These are phyloP conservation scores for Hippocampus barbouri DNA, from an alignment of 2,113 vertebrate genomes.

Conservation along the genomic window DNA sequence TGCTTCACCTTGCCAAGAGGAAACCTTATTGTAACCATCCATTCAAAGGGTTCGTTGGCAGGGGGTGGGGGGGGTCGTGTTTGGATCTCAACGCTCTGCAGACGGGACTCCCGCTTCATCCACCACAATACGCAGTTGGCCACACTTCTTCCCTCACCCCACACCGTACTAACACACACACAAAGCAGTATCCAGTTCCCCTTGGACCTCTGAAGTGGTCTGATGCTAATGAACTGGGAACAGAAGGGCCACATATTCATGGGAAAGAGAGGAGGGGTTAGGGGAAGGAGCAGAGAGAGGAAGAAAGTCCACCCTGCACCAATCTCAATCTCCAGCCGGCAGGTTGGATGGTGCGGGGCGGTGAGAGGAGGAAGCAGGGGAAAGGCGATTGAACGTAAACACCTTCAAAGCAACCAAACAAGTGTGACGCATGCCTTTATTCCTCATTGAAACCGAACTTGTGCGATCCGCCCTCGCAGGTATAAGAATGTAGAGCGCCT, in stretches of 20 bases:
- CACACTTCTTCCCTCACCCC: constrained; percentile 3
- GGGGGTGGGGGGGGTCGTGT: neutral
- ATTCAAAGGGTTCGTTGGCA: neutral
- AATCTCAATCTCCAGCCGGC: constrained; percentile 22
- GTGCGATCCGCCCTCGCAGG: constrained; percentile 63
- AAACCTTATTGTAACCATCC: neutral
- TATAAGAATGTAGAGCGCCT: constrained; percentile 91
- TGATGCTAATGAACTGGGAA: constrained; percentile 60
- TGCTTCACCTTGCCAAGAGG: neutral
- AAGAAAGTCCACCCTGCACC: constrained; percentile 31
- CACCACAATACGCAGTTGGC: constrained; percentile 20
- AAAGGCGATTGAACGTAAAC: constrained; percentile 8
- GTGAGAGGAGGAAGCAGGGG: neutral
- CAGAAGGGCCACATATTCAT: constrained; percentile 65
- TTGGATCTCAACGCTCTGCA: neutral
- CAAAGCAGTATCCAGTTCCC: constrained; percentile 41
- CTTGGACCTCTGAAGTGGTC: constrained; percentile 54
- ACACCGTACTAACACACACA: constrained; percentile 5
- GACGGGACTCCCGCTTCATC: neutral
- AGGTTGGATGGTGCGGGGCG: constrained; percentile 41
- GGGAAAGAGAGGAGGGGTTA: constrained; percentile 52
- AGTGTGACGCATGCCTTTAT: neutral
- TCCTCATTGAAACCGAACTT: neutral
- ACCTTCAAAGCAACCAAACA: neutral
- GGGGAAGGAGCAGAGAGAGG: constrained; percentile 14